Percentiles rank a stretch among this genome's conserved stretches.
Evolutionary conservation across 2,797 vertebrate species (phyloP).

Genomic region (Oceanodroma leucorhoa): DNA sequence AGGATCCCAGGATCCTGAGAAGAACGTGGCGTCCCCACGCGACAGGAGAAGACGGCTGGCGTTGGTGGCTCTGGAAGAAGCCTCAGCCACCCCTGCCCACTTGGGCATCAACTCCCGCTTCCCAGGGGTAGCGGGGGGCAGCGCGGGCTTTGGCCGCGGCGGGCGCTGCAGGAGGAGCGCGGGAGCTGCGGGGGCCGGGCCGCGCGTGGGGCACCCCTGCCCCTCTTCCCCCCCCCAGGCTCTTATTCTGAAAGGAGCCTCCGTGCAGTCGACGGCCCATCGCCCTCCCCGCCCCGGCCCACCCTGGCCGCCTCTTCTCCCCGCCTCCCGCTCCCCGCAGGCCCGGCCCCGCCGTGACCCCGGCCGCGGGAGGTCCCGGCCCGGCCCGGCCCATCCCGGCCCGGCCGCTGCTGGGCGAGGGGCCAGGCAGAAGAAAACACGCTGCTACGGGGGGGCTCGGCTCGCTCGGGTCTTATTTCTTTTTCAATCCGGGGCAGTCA

Average conservation of each 20-base stretch:
- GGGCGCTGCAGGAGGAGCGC: background rate
- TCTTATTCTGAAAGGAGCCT: constrained; percentile 59
- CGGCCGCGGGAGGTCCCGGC: background rate
- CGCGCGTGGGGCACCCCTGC: background rate
- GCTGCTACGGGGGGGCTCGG: background rate
- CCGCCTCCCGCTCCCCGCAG: background rate
- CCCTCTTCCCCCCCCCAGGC: background rate
- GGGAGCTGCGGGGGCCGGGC: background rate
- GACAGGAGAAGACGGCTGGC: background rate
- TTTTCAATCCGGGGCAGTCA: background rate
- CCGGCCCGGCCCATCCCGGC: background rate
- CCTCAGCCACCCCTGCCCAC: no score
- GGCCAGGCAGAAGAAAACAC: background rate
- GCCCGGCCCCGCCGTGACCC: background rate
- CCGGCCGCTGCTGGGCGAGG: background rate
- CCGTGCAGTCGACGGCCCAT: background rate
- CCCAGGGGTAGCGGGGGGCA: background rate
- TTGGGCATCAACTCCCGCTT: fast-evolving
- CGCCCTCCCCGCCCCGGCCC: background rate
- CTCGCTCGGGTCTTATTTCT: background rate
- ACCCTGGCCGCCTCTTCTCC: background rate
- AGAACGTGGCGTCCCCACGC: fast-evolving
- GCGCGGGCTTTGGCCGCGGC: fast-evolving
- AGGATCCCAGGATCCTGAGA: background rate
- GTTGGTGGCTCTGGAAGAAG: background rate